These are phyloP conservation scores for Amblyopsis rosae DNA, from an alignment of 2,113 vertebrate genomes.

Conservation along the genomic window DNA sequence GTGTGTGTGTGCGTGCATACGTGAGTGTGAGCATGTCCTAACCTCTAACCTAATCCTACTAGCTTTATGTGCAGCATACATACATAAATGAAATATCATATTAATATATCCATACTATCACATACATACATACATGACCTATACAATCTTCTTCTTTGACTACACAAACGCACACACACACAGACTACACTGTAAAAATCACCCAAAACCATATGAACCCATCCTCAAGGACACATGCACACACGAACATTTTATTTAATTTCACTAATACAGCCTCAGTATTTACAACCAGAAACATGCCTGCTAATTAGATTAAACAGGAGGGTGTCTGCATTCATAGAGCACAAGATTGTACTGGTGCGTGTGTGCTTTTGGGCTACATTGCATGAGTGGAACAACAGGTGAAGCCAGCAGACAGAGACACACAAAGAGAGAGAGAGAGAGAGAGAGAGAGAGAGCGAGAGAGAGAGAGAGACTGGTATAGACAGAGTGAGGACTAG, in stretches of 20 bases:
- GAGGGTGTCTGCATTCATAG: not conserved
- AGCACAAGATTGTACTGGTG: conserved; percentile 5
- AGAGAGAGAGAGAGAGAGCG: conserved; percentile 5
- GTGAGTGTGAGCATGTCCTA: conserved; percentile 12
- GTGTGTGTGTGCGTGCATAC: not conserved
- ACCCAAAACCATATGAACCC: too few species aligned
- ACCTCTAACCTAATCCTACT: conserved; percentile 48
- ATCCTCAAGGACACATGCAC: not conserved
- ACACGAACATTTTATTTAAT: conserved; percentile 45
- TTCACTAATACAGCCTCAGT: conserved; percentile 62
- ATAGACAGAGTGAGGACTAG: conserved; percentile 28
- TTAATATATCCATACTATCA: not conserved
- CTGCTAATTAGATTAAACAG: conserved; percentile 65
- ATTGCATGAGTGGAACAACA: conserved; percentile 64
- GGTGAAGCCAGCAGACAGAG: conserved; percentile 36
- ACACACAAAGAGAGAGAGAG: not conserved
- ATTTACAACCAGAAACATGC: conserved; percentile 68
- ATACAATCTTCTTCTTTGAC: conserved; percentile 30
- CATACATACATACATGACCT: conserved; percentile 28
- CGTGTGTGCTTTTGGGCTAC: conserved; percentile 1
- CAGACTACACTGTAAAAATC: not conserved
- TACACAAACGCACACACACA: not conserved
- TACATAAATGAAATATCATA: not conserved
- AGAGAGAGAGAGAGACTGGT: conserved; percentile 26
- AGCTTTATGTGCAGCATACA: conserved; percentile 28